Evolutionary conservation across 2,113 vertebrate species (phyloP).

Genomic region (Mirza zaza): DNA sequence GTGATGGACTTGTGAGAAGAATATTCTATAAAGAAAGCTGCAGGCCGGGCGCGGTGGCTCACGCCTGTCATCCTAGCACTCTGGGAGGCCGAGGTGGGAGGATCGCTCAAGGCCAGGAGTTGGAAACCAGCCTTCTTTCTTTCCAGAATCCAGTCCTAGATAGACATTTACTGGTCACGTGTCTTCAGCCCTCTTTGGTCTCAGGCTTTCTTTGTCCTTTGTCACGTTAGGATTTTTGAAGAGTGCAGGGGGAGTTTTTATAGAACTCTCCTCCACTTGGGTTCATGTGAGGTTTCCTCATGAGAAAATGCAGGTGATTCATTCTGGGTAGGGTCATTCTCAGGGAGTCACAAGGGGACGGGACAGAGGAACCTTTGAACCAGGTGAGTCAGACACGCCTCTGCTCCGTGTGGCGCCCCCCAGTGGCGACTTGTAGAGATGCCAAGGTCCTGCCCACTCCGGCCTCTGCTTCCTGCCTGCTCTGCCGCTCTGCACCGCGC

Average conservation of each 20-base stretch:
- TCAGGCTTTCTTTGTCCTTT: background rate
- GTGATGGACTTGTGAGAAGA: background rate
- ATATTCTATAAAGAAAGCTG: background rate
- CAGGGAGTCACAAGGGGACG: background rate
- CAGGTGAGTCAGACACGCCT: rapidly evolving
- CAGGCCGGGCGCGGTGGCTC: no score
- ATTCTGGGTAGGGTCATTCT: background rate
- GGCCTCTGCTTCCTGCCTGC: background rate
- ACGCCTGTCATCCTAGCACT: no score
- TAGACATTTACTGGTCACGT: background rate
- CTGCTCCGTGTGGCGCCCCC: background rate
- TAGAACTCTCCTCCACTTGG: background rate
- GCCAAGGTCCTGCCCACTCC: rapidly evolving
- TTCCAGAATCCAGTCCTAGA: background rate
- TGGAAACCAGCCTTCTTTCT: background rate
- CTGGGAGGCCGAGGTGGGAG: no score
- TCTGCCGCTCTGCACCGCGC: rapidly evolving
- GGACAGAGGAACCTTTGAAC: background rate
- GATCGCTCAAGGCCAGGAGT: no score
- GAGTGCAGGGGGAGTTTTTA: no score
- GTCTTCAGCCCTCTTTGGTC: background rate
- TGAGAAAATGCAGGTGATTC: background rate
- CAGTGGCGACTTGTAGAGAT: background rate
- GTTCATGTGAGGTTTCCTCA: background rate
- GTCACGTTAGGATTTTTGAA: background rate